Conservation (phyloP, 2,113 vertebrate species). For the Nannospalax galili region DNA sequence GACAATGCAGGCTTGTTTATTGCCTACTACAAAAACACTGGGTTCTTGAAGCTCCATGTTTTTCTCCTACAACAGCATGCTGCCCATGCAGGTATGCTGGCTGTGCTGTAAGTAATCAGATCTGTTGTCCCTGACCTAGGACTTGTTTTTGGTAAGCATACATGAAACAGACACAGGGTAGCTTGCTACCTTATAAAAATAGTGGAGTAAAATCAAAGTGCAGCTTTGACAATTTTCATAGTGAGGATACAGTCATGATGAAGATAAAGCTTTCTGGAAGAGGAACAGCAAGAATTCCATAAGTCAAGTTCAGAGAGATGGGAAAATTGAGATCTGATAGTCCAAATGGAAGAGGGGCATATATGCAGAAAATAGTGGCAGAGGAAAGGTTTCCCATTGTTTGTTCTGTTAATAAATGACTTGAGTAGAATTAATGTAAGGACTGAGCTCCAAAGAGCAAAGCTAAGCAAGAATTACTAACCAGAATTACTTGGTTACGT, state of each 20-base stretch:
- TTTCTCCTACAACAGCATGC: not conserved
- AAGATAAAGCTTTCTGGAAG: not conserved
- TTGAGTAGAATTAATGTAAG: not conserved
- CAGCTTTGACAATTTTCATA: not conserved
- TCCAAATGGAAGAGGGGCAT: rapidly evolving
- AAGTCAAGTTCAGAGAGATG: not conserved
- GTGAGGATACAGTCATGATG: not conserved
- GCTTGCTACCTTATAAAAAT: not conserved
- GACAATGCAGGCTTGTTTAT: not conserved
- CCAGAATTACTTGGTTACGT: not conserved
- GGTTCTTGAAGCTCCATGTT: not conserved
- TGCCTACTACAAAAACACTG: not conserved
- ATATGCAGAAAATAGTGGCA: no score
- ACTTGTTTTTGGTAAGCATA: not conserved
- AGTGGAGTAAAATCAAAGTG: not conserved
- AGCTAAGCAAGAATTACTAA: not conserved
- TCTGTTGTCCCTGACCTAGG: not conserved
- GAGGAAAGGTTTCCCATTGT: not conserved
- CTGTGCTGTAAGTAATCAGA: not conserved
- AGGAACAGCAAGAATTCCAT: not conserved
- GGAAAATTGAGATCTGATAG: not conserved
- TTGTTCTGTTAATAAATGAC: not conserved
- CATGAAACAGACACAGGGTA: not conserved
- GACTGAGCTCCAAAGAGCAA: not conserved
- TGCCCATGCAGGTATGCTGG: not conserved